A percentile compares a stretch with the other conserved stretches of the same genome.
phyloP scores from a whole-genome alignment of 2,797 vertebrate species.

The Notolepis coatsorum region DNA sequence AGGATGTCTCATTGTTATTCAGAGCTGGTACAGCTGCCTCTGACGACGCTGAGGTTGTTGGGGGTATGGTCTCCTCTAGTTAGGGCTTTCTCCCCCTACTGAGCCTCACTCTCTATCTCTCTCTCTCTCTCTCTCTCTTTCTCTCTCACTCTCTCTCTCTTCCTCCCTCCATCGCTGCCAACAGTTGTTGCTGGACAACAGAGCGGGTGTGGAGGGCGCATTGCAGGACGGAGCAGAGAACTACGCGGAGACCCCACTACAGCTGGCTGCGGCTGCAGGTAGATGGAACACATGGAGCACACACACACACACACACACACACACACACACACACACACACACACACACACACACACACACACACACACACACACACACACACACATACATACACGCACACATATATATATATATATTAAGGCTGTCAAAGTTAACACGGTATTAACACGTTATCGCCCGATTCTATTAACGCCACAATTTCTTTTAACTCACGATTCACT shows the following conservation, averaged over 20 bases:
- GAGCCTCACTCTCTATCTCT: constrained; percentile 12
- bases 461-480: no score
- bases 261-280: constrained; percentile 87
- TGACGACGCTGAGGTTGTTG: constrained; percentile 5
- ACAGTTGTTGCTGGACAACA: constrained; percentile 84
- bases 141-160: neutral
- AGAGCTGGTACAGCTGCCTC: neutral
- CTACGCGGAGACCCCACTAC: constrained; percentile 85
- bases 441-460: no score
- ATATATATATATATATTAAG: no score
- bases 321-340: no score
- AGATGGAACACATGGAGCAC: no score
- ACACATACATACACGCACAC: no score
- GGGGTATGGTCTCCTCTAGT: constrained; percentile 32
- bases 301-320: neutral
- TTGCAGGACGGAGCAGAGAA: constrained; percentile 82
- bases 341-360: no score
- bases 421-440: no score
- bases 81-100: no score
- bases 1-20: neutral
- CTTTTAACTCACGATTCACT: no score
- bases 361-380: no score
- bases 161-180: constrained; percentile 1
- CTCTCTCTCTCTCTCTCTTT: neutral
- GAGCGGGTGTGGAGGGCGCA: constrained; percentile 82